phyloP scores from a whole-genome alignment of 2,797 vertebrate genomes.

The Dendrocincla fuliginosa region DNA sequence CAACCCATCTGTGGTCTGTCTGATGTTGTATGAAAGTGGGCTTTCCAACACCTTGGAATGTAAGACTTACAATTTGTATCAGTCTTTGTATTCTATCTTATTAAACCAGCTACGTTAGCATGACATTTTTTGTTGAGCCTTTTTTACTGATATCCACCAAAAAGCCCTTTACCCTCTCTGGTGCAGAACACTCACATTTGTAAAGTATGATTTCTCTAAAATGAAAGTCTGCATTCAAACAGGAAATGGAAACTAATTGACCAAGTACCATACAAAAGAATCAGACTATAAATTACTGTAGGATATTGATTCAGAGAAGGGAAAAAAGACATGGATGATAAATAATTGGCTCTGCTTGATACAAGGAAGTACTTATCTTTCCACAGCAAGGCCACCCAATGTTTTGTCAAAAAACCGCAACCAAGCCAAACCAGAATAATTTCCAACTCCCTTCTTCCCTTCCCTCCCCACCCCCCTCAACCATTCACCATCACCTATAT shows the following conservation, averaged over 20 bases:
- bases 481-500: neutral
- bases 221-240: neutral
- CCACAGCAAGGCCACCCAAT: neutral
- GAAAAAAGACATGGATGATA: neutral
- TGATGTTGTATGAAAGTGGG: neutral
- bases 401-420: neutral
- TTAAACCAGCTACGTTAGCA: neutral
- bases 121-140: neutral
- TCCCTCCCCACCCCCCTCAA: too few relatives aligned
- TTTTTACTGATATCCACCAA: neutral
- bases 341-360: neutral
- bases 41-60: neutral
- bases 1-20: neutral
- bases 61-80: neutral
- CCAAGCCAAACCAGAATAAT: neutral
- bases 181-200: neutral
- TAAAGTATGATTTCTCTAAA: neutral
- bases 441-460: neutral
- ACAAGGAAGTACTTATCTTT: neutral
- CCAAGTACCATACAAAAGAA: neutral
- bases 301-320: neutral
- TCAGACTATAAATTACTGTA: neutral
- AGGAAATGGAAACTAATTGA: neutral
- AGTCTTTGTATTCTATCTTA: neutral
- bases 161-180: neutral